These are phyloP conservation scores for Apis laboriosa DNA, from an alignment of 1,140 invertebrate species.

Conservation along the genomic window DNA sequence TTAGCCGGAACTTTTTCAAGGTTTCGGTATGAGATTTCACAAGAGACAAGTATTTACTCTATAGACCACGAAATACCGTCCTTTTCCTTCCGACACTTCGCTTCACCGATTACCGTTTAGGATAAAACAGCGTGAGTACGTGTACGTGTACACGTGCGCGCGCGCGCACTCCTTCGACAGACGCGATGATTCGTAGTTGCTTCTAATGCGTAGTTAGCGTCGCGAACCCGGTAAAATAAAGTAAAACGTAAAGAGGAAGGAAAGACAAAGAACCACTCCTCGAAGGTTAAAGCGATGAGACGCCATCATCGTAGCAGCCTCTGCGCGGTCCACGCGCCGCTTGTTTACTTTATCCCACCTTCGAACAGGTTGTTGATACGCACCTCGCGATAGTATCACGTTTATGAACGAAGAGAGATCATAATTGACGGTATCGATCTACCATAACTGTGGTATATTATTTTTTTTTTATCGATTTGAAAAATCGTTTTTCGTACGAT, in stretches of 20 bases:
- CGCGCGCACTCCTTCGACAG: background rate
- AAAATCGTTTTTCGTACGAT: background rate
- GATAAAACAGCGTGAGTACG: background rate
- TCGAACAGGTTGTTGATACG: conserved; percentile 56
- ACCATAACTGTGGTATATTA: accelerated
- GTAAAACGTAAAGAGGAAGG: background rate
- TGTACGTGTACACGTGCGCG: background rate
- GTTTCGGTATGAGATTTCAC: conserved; percentile 17
- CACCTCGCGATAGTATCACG: conserved; percentile 22
- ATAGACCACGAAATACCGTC: conserved; percentile 15
- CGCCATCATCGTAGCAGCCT: background rate
- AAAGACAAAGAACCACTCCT: background rate
- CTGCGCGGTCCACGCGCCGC: conserved; percentile 32
- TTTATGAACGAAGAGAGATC: too few relatives aligned
- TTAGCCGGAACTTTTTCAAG: conserved; percentile 27
- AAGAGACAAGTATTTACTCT: background rate
- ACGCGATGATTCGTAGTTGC: conserved; percentile 12
- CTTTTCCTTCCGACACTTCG: background rate
- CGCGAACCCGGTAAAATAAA: background rate
- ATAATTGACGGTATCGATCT: background rate
- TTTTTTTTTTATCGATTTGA: background rate
- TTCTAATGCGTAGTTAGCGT: conserved; percentile 9
- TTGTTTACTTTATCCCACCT: conserved; percentile 47
- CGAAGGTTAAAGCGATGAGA: conserved; percentile 30
- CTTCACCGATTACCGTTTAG: conserved; percentile 16